These are phyloP conservation scores for Cyrtodaria siliqua DNA, from an alignment of 2,888 invertebrate species.

Conservation along the genomic window DNA sequence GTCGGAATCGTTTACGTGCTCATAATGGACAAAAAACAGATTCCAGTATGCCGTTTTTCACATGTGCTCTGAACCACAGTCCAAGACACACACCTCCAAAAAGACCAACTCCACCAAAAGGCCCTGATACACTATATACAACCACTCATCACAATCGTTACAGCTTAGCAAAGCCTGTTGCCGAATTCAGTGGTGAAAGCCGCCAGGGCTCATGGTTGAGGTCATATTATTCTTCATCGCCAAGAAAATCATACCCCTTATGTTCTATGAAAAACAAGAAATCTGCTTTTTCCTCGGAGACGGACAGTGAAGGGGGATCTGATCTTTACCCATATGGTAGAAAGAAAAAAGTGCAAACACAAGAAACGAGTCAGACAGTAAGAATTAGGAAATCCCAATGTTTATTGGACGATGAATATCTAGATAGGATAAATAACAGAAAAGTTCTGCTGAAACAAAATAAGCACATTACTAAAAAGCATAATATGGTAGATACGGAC, in stretches of 20 bases:
- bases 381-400: constrained; percentile 18
- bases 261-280: neutral
- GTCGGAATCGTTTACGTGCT: constrained; percentile 28
- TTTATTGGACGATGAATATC: constrained; percentile 11
- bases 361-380: constrained; percentile 68
- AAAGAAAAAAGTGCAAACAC: constrained; percentile 75
- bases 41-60: constrained; percentile 6
- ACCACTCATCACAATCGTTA: too few relatives aligned
- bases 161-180: too few relatives aligned
- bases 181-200: too few relatives aligned
- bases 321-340: constrained; percentile 40
- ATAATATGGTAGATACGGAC: constrained; percentile 13
- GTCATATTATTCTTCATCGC: too few relatives aligned
- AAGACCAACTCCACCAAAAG: constrained; percentile 12
- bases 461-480: constrained; percentile 17
- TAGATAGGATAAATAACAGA: neutral
- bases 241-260: too few relatives aligned
- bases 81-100: constrained; percentile 6
- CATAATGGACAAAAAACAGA: constrained; percentile 24
- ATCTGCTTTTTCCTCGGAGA: constrained; percentile 35
- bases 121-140: neutral
- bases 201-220: too few relatives aligned
- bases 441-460: constrained; percentile 12
- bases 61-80: constrained; percentile 2
- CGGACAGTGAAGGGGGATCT: constrained; percentile 30